A percentile compares a stretch with the other conserved stretches of the same genome.
Conservation (phyloP, 1,140 invertebrate species). For the Scylla paramamosain region DNA sequence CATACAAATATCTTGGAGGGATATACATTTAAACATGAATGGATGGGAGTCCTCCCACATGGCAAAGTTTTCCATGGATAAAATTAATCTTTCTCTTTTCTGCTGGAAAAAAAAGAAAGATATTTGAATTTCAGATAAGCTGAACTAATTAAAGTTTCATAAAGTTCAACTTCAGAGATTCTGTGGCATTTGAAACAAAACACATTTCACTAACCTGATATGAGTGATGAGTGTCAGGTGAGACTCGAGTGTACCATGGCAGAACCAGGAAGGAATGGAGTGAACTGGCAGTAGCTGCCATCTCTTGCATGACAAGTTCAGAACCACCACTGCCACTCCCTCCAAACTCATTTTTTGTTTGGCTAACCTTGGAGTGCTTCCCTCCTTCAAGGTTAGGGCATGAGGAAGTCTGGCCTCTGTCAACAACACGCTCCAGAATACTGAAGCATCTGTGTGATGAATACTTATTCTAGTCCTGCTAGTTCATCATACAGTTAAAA, state of each 20-base stretch:
- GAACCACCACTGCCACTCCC: background rate
- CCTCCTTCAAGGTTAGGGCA: background rate
- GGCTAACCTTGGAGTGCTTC: background rate
- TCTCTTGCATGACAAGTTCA: slow-evolving; percentile 59
- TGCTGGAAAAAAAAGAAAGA: no score
- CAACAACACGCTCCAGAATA: slow-evolving; percentile 62
- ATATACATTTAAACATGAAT: no score
- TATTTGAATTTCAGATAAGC: no score
- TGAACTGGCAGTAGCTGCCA: slow-evolving; percentile 57
- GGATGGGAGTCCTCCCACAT: no score
- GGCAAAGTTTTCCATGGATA: no score
- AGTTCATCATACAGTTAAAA: no score
- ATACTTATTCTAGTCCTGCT: background rate
- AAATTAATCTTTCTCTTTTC: no score
- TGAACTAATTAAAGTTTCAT: no score
- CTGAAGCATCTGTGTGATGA: slow-evolving; percentile 57
- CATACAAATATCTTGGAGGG: no score
- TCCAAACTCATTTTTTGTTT: background rate
- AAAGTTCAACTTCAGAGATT: no score
- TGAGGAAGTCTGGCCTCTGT: slow-evolving; percentile 37
- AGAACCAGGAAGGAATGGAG: slow-evolving; percentile 68
- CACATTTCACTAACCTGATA: slow-evolving; percentile 63
- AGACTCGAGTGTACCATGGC: slow-evolving; percentile 72
- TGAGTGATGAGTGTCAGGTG: slow-evolving; percentile 71
- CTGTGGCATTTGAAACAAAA: background rate